A percentile compares a stretch with the other conserved stretches of the same genome.
phyloP scores from a whole-genome alignment of 2,113 vertebrate species.

The Cariama cristata region DNA sequence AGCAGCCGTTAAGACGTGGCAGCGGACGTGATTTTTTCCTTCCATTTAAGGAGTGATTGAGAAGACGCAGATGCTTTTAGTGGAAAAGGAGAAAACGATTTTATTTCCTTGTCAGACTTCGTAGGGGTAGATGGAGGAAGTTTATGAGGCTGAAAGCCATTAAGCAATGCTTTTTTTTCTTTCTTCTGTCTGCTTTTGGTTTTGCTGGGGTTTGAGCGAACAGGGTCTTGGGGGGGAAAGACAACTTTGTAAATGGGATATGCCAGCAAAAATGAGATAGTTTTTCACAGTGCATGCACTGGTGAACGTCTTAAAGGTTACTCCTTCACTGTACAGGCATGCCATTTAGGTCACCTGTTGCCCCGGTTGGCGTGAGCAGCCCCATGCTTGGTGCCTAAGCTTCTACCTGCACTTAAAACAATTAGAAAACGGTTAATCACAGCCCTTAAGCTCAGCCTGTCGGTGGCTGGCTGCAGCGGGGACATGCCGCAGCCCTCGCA shows the following conservation, averaged over 20 bases:
- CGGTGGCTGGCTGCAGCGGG: rapidly evolving
- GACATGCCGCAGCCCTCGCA: rapidly evolving
- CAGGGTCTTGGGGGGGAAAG: background rate
- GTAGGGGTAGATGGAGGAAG: background rate
- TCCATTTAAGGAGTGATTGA: slow-evolving; percentile 29
- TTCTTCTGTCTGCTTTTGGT: background rate
- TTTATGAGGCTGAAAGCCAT: background rate
- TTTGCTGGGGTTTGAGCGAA: background rate
- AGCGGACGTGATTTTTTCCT: background rate
- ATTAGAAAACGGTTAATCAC: background rate
- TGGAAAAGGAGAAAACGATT: background rate
- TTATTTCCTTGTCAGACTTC: background rate
- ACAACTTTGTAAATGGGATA: background rate
- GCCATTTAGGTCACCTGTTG: background rate
- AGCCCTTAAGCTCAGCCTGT: background rate
- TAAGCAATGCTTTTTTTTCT: background rate
- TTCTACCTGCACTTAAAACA: background rate
- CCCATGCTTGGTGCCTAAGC: background rate
- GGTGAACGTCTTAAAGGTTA: background rate
- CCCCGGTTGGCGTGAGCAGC: background rate
- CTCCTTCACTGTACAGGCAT: background rate
- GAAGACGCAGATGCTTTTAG: background rate
- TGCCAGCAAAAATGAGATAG: background rate
- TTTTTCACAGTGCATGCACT: background rate
- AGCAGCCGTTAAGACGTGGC: background rate